Conservation (phyloP, 2,888 invertebrate genomes). For the Lepeophtheirus nordmannii region DNA sequence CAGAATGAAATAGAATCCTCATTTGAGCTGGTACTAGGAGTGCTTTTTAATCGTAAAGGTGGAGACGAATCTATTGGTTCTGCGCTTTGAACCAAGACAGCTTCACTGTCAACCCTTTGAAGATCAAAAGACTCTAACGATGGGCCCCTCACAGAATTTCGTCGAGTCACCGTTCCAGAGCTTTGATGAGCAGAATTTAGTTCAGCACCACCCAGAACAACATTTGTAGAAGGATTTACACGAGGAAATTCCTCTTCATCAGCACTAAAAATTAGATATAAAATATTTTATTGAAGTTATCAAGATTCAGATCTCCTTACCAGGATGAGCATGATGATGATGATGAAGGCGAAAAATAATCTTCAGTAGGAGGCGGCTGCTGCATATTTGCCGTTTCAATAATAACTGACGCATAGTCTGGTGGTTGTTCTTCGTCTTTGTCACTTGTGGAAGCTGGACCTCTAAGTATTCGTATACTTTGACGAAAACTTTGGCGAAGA, state of each 20-base stretch:
- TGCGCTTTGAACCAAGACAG: conserved; percentile 12
- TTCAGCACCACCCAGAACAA: not conserved
- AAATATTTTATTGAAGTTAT: too few relatives aligned
- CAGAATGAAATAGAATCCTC: not conserved
- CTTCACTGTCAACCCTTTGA: conserved; percentile 12
- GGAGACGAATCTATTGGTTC: conserved; percentile 7
- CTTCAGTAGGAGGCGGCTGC: not conserved
- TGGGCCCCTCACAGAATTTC: not conserved
- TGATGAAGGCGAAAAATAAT: not conserved
- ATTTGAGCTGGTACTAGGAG: conserved; percentile 8
- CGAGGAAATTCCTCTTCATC: not conserved
- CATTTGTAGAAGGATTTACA: not conserved
- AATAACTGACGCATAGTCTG: conserved; percentile 47
- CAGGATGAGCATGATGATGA: not conserved
- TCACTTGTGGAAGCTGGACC: conserved; percentile 24
- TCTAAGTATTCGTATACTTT: conserved; percentile 56
- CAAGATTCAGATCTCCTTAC: not conserved
- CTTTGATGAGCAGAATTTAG: not conserved
- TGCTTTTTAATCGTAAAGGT: not conserved
- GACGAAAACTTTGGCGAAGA: conserved; percentile 55
- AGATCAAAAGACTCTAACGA: conserved; percentile 1
- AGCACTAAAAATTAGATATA: not conserved
- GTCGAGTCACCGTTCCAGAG: too few relatives aligned
- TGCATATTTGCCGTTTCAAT: conserved; percentile 35
- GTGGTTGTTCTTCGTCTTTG: conserved; percentile 39